A percentile compares a stretch with the other conserved stretches of the same genome.
Conservation (phyloP, 2,888 invertebrate genomes). For the Conchocele bisecta region DNA sequence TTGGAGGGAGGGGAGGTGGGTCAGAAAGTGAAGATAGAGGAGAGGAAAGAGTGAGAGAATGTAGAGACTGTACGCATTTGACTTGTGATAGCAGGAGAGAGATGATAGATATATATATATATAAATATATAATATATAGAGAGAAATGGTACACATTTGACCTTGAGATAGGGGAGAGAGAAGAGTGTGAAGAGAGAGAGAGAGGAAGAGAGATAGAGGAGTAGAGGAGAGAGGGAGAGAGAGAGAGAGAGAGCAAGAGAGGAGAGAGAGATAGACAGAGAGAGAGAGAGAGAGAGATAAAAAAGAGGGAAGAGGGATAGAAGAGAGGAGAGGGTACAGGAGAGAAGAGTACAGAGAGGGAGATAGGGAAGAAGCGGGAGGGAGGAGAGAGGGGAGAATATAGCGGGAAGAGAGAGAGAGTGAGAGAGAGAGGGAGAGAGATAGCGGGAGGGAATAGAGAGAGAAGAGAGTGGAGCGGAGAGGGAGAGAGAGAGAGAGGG, state of each 20-base stretch:
- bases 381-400: neutral
- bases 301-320: neutral
- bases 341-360: slow-evolving; percentile 8
- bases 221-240: slow-evolving; percentile 20
- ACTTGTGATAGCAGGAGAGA: no score
- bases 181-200: slow-evolving; percentile 6
- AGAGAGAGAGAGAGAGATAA: neutral
- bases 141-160: no score
- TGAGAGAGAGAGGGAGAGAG: neutral
- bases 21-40: no score
- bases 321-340: slow-evolving; percentile 4
- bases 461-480: neutral
- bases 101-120: no score
- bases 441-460: neutral
- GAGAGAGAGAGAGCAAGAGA: slow-evolving; percentile 13
- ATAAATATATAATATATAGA: no score
- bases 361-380: neutral
- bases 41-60: no score
- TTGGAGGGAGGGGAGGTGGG: no score
- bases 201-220: neutral
- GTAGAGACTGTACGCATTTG: no score
- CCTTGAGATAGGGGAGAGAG: slow-evolving; percentile 9
- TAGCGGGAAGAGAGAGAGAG: neutral
- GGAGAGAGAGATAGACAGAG: no score
- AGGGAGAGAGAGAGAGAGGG: slow-evolving; percentile 1